phyloP scores from a whole-genome alignment of 1,140 invertebrate genomes.

The Radopholus similis region DNA sequence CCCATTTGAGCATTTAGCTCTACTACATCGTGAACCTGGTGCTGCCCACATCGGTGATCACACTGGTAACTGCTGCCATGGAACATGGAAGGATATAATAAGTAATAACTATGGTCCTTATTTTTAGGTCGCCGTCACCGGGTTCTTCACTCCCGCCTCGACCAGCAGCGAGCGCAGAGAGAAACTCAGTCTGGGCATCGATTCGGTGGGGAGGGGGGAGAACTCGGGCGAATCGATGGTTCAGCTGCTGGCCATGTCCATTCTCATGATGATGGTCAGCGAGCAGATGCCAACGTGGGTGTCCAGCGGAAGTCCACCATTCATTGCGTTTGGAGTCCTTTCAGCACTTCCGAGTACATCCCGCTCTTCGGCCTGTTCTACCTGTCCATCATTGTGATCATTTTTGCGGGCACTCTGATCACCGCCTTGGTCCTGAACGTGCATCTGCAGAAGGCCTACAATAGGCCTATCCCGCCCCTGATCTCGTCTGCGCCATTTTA shows the following conservation, averaged over 20 bases:
- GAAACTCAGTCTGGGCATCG: constrained; percentile 55
- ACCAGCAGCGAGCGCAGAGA: constrained; percentile 56
- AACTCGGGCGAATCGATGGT: not conserved
- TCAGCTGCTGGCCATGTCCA: constrained; percentile 57
- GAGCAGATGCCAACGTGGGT: constrained; percentile 43
- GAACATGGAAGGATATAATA: too few species aligned
- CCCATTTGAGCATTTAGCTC: constrained; percentile 8
- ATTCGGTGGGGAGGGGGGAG: constrained; percentile 37
- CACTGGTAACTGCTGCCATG: too few species aligned
- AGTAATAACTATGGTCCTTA: too few species aligned
- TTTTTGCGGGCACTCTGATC: constrained; percentile 58
- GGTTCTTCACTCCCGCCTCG: constrained; percentile 61
- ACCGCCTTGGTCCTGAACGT: constrained; percentile 59
- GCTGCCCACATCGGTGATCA: constrained; percentile 57
- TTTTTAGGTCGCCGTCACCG: constrained; percentile 60
- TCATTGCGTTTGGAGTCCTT: not conserved
- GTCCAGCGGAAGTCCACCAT: constrained; percentile 45
- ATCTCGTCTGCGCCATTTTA: constrained; percentile 7
- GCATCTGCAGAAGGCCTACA: constrained; percentile 56
- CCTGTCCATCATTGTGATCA: constrained; percentile 56
- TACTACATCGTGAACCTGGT: constrained; percentile 58
- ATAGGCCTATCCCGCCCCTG: constrained; percentile 54
- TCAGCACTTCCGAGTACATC: constrained; percentile 42
- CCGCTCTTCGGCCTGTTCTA: constrained; percentile 57
- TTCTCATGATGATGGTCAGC: constrained; percentile 56